A percentile compares a stretch with the other conserved stretches of the same genome.
Evolutionary conservation across 1,140 invertebrate species (phyloP).

Genomic region (Caenorhabditis inopinata): DNA sequence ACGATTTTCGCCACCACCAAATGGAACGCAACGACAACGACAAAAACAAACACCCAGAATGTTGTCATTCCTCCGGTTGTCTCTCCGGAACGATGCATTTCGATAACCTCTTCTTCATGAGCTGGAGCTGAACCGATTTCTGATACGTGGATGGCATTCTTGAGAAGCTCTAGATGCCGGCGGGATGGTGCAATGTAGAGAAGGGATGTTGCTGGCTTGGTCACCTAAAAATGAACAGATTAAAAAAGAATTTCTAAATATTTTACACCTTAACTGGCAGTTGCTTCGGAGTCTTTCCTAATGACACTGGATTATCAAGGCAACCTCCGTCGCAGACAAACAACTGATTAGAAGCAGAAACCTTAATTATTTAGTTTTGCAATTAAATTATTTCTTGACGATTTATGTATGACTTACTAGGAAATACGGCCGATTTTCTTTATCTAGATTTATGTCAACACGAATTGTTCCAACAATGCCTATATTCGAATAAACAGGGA

Average conservation of each 20-base stretch:
- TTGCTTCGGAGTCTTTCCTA: slow-evolving; percentile 40
- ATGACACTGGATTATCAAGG: slow-evolving; percentile 50
- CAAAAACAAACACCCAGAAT: slow-evolving; percentile 79
- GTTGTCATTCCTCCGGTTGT: slow-evolving; percentile 34
- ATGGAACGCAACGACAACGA: slow-evolving; percentile 88
- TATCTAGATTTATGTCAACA: slow-evolving; percentile 53
- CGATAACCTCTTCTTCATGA: slow-evolving; percentile 86
- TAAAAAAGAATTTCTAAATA: not conserved
- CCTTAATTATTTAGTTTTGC: slow-evolving; percentile 18
- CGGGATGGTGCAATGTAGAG: slow-evolving; percentile 87
- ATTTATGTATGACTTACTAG: no score
- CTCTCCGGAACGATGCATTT: slow-evolving; percentile 73
- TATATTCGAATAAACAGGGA: slow-evolving; percentile 44
- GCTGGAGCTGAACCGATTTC: slow-evolving; percentile 84
- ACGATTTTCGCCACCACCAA: slow-evolving; percentile 89
- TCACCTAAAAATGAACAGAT: slow-evolving; percentile 69
- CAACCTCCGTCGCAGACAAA: slow-evolving; percentile 61
- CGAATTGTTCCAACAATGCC: slow-evolving; percentile 34
- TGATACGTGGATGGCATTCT: slow-evolving; percentile 84
- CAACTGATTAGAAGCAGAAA: slow-evolving; percentile 45
- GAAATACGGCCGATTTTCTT: slow-evolving; percentile 54
- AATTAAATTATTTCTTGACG: no score
- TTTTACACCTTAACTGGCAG: slow-evolving; percentile 77
- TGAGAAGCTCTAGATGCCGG: slow-evolving; percentile 84
- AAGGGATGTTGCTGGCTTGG: slow-evolving; percentile 85